phyloP scores from a whole-genome alignment of 1,140 invertebrate genomes.

The Apis cerana region DNA sequence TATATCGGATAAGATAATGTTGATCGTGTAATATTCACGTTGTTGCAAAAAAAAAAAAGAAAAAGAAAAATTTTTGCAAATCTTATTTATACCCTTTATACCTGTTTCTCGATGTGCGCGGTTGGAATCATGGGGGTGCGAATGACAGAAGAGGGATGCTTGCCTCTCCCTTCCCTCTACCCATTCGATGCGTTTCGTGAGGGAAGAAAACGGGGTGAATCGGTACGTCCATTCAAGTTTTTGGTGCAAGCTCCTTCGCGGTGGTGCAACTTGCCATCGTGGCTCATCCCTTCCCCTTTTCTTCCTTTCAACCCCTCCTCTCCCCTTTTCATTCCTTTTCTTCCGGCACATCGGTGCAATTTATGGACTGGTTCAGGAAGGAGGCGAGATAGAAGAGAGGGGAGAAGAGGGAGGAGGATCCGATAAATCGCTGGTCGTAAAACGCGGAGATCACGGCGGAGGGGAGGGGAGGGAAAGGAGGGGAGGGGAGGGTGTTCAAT shows the following conservation, averaged over 20 bases:
- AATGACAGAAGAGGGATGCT: slow-evolving; percentile 62
- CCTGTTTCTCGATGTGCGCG: background rate
- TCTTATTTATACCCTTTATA: background rate
- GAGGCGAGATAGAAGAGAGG: slow-evolving; percentile 49
- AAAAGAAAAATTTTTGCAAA: too few relatives aligned
- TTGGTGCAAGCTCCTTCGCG: background rate
- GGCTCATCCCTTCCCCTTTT: background rate
- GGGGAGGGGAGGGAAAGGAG: slow-evolving; percentile 12
- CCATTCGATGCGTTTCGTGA: slow-evolving; percentile 51
- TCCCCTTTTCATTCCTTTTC: slow-evolving; percentile 56
- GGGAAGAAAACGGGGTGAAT: slow-evolving; percentile 5
- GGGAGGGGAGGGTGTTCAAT: slow-evolving; percentile 8
- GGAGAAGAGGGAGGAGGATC: slow-evolving; percentile 41
- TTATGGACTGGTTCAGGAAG: slow-evolving; percentile 66
- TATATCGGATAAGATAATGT: too few relatives aligned
- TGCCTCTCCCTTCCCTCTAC: background rate
- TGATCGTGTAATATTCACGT: too few relatives aligned
- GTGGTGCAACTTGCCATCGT: slow-evolving; percentile 12
- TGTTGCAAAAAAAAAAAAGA: too few relatives aligned
- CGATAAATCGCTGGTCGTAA: slow-evolving; percentile 73
- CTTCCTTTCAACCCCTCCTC: slow-evolving; percentile 20
- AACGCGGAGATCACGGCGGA: slow-evolving; percentile 52
- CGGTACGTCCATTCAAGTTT: slow-evolving; percentile 36
- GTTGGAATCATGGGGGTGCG: slow-evolving; percentile 35
- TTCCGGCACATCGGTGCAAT: slow-evolving; percentile 69